Base-by-base conservation (phyloP, 2,797 vertebrate species). In the Artibeus lituratus region DNA sequence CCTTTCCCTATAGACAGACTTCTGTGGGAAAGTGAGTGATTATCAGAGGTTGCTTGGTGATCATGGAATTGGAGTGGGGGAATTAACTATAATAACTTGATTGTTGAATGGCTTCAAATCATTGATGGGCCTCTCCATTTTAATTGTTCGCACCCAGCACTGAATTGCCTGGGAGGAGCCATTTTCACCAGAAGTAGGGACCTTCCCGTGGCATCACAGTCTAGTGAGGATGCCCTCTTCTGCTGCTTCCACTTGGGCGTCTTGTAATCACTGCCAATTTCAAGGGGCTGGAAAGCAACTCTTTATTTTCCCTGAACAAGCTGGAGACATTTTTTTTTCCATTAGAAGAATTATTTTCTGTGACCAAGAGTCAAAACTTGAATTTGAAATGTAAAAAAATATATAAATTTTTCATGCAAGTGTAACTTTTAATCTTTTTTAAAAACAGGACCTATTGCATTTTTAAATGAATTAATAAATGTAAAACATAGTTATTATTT, bases 21-120 rank as follows among this genome's bases (percentile, higher is more conserved):
- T 92, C 35, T 42, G 12, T 67, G 89, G 70, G 93, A 97, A 94
- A 95, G 69, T 53, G 88, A 44, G n/a, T 94, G 87, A 62, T 94
- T 51, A 93, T 53, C 39, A 87, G 47, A 83, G 70, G 94, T 84
- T 95, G 94, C 69, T 53, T 81, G 65, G 89, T 69, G 83, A 95
- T 76, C 10, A 9, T 81, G 65, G 74, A 88, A 87, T 87, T 32
- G 35, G 82, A 95, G 92, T 94, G 62, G 69, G 87, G 76, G 70
- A 94, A 94, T 96, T 95, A 70, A 59, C 32, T 47, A 3, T 84
- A 81, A 94, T 87, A 44, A 69, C n/a, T 49, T 91, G 88, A 93
- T 82, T 92, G 72, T 37, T 35, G 78, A 82, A 26, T 26, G 59
- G 15, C 24, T 49, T 90, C 59, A 21, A 19, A 57, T 91, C 42